phyloP scores from a whole-genome alignment of 2,797 vertebrate species.

The Aulostomus chinensis region DNA sequence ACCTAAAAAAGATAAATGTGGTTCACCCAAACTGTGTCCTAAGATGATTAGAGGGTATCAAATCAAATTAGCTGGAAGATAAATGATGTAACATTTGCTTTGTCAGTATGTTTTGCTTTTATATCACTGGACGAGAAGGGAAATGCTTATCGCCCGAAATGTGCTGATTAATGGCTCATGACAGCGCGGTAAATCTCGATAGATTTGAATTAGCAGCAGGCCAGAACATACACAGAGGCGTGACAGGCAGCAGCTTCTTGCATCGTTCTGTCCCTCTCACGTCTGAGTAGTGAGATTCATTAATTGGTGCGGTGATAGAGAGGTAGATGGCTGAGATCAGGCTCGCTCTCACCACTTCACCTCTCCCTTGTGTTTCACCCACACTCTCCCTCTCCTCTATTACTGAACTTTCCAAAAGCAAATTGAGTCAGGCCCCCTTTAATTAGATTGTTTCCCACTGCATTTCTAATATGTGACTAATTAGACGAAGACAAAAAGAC shows the following conservation, averaged over 20 bases:
- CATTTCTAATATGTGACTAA: conserved; percentile 71
- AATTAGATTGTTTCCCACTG: conserved; percentile 74
- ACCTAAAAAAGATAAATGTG: too few relatives aligned
- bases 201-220: conserved; percentile 33
- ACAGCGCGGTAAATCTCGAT: conserved; percentile 34
- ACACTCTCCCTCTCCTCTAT: conserved; percentile 31
- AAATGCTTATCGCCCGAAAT: conserved; percentile 44
- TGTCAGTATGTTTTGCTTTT: conserved; percentile 55
- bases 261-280: conserved; percentile 24
- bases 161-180: conserved; percentile 58
- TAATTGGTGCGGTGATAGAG: conserved; percentile 49
- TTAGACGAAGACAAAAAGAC: conserved; percentile 59
- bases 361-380: conserved; percentile 45
- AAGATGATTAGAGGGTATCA: conserved; percentile 33
- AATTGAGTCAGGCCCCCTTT: conserved; percentile 61
- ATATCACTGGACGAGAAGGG: conserved; percentile 26
- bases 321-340: conserved; percentile 46
- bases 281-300: conserved; percentile 33
- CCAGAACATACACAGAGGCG: too few relatives aligned
- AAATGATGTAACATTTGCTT: conserved; percentile 55
- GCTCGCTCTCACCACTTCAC: conserved; percentile 36
- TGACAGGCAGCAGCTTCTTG: not conserved
- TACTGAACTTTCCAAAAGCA: conserved; percentile 57
- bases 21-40: not conserved
- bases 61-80: conserved; percentile 57